phyloP scores from a whole-genome alignment of 1,140 invertebrate genomes.

The Holcopasites calliopsidis region DNA sequence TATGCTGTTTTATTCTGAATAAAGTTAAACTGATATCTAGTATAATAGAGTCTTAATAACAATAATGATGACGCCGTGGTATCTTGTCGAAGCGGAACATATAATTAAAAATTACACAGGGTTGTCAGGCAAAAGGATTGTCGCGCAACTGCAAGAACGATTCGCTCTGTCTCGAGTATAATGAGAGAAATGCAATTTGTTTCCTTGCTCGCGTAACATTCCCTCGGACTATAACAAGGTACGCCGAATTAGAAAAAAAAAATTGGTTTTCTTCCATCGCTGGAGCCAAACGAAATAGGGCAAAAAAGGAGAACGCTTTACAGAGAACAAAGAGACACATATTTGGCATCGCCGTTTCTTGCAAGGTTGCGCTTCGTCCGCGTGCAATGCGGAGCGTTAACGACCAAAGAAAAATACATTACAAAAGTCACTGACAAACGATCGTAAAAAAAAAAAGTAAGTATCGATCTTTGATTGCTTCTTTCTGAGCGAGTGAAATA shows the following conservation, averaged over 20 bases:
- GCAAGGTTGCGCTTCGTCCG: background rate
- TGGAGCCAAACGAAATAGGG: no score
- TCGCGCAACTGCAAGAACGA: background rate
- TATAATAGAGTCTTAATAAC: slow-evolving; percentile 7
- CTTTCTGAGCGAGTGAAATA: background rate
- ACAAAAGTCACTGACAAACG: background rate
- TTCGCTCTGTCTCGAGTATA: no score
- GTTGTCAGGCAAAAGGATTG: background rate
- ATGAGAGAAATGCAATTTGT: no score
- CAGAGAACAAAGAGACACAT: background rate
- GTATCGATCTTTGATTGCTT: background rate
- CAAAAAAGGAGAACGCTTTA: no score
- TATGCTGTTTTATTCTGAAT: background rate
- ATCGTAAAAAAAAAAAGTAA: slow-evolving; percentile 12
- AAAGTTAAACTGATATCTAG: background rate
- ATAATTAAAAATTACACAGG: background rate
- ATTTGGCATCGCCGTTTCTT: background rate
- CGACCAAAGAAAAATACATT: background rate
- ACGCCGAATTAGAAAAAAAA: no score
- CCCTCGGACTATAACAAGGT: no score
- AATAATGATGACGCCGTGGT: background rate
- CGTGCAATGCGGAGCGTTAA: background rate
- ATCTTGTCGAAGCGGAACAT: background rate
- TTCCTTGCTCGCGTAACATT: no score
- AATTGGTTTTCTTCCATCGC: no score